Base-by-base conservation (phyloP, 2,113 vertebrate genomes). In the Chloebia gouldiae region DNA sequence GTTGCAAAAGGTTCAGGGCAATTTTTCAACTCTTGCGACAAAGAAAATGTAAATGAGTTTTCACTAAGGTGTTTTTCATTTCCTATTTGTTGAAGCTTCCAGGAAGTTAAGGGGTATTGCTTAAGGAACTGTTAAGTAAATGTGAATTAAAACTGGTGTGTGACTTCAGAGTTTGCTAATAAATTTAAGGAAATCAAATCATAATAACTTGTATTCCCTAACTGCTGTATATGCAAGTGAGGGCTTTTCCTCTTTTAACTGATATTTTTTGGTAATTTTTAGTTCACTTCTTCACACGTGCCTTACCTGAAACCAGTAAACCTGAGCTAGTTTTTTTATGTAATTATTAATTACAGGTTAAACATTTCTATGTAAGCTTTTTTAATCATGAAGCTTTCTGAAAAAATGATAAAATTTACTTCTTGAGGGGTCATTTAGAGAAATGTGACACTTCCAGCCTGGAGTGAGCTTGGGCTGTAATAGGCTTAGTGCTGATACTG, bases 51-150 rank as follows among this genome's bases (percentile, higher is more conserved):
- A 69, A 94, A 72, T 73, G 75, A 95, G 79, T 64, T 94, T 92
- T 95, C 86, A 25, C 50, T 21, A 15, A 59, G 63, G 77, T 81
- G 83, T 56, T 86, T 72, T 85, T 79, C 31, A 50, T 79, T 95
- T 95, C 63, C 82, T 92, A 42, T 85, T 90, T 92, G 59, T 70
- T 75, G 72, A 73, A 78, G 68, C 81, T 95, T 95, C 90, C 88
- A 81, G 96, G 92, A 92, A 95, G n/a, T 78, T 40, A 90, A 73
- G 54, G 50, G 33, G 75, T 56, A 54, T 93, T 88, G 47, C 78
- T 70, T 83, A 54, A 85, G 51, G 79, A 81, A 83, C 82, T 90
- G 69, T 93, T 90, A 44, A 80, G 49, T 93, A 88, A 81, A 91
- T 60, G 60, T 53, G 87, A 91, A 71, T 83, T 81, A 83, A 45